These are phyloP conservation scores for Tyrannus savana DNA, from an alignment of 2,113 vertebrate species.

Conservation along the genomic window DNA sequence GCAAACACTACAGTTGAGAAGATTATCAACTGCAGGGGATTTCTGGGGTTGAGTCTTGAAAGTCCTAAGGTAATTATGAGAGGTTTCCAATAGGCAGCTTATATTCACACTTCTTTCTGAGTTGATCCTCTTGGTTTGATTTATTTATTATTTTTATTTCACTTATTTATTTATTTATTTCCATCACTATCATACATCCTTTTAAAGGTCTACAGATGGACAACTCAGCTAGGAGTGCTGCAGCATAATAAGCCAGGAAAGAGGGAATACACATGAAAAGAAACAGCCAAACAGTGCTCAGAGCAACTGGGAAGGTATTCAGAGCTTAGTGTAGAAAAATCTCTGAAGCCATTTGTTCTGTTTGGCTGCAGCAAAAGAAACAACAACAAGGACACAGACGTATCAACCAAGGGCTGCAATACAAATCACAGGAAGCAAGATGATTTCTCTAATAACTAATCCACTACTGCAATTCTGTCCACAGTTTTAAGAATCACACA, in stretches of 20 bases:
- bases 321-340: slow-evolving; percentile 22
- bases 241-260: neutral
- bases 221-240: neutral
- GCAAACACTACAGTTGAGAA: neutral
- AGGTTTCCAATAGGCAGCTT: neutral
- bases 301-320: neutral
- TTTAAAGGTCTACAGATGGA: neutral
- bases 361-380: slow-evolving; percentile 51
- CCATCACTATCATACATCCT: neutral
- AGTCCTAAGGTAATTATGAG: neutral
- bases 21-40: neutral
- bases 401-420: slow-evolving; percentile 60
- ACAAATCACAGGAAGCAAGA: slow-evolving; percentile 39
- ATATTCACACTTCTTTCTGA: neutral
- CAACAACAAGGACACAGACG: slow-evolving; percentile 48
- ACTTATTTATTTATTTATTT: neutral
- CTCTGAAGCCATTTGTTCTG: slow-evolving; percentile 33
- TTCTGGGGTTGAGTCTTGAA: neutral
- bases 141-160: too few species aligned
- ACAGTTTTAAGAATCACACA: neutral
- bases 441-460: slow-evolving; percentile 27
- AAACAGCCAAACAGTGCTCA: neutral
- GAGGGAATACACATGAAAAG: neutral
- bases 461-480: neutral
- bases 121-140: neutral